Evolutionary conservation across 1,140 invertebrate species (phyloP).

Genomic region (Kradibia gibbosae): DNA sequence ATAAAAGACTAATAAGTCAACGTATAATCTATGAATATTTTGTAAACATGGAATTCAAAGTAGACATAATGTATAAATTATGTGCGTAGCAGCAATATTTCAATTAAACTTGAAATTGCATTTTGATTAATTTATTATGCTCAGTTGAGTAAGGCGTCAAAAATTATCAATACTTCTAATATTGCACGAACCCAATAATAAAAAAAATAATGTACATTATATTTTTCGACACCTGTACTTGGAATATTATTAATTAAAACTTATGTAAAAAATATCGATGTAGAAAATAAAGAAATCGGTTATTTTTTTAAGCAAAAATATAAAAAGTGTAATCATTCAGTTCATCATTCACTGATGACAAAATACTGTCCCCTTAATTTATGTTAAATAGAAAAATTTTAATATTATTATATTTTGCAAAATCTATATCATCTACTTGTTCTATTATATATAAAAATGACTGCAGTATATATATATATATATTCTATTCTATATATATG

Average conservation of each 20-base stretch:
- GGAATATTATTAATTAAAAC: constrained; percentile 31
- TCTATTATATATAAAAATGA: not conserved
- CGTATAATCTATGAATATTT: not conserved
- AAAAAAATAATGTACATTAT: constrained; percentile 20
- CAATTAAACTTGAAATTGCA: constrained; percentile 22
- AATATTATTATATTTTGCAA: not conserved
- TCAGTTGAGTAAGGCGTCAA: constrained; percentile 5
- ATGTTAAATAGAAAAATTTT: constrained; percentile 2
- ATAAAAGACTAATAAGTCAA: not conserved
- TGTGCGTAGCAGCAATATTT: constrained; percentile 11
- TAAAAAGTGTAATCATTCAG: constrained; percentile 17
- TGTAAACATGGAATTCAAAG: not conserved
- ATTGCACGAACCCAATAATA: not conserved
- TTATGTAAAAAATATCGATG: constrained; percentile 14
- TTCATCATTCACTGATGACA: not conserved
- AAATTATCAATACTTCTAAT: constrained; percentile 21
- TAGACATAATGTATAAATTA: not conserved
- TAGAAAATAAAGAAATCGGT: not conserved
- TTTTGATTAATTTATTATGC: not conserved
- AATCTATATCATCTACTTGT: not conserved
- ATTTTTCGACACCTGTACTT: constrained; percentile 28
- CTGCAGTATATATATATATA: too few relatives aligned
- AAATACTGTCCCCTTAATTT: constrained; percentile 43
- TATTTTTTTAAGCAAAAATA: not conserved
- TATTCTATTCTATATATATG: not conserved